Conservation (phyloP, 2,113 vertebrate genomes). For the Hydrolagus affinis region DNA sequence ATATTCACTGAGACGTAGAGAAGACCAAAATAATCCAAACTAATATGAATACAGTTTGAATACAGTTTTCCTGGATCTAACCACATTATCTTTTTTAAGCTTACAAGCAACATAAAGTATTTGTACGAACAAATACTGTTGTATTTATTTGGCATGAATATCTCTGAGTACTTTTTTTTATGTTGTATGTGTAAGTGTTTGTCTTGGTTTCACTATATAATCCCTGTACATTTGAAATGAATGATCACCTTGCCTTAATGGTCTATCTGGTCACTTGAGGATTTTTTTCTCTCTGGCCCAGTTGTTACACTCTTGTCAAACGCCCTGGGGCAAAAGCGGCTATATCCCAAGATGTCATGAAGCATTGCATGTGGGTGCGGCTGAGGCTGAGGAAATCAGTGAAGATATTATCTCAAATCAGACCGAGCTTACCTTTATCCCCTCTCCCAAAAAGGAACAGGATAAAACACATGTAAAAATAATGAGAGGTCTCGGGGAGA, state of each 20-base stretch:
- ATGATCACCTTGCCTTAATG: too few species aligned
- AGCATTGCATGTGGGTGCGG: background rate
- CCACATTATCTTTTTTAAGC: background rate
- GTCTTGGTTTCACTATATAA: too few species aligned
- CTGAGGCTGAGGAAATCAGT: background rate
- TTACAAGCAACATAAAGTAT: background rate
- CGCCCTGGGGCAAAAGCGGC: background rate
- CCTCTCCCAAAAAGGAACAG: background rate
- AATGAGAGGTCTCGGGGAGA: background rate
- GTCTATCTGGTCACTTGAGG: too few species aligned
- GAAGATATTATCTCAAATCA: background rate
- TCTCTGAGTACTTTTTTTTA: too few species aligned
- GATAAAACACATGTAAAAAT: background rate
- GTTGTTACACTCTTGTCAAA: background rate
- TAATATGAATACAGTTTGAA: slow-evolving; percentile 4
- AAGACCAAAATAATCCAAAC: background rate
- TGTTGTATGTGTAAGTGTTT: too few species aligned
- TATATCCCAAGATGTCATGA: background rate
- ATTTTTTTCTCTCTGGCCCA: background rate
- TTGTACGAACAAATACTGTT: background rate
- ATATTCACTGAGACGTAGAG: background rate
- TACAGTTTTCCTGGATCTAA: background rate
- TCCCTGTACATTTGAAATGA: background rate
- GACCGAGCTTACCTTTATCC: too few species aligned
- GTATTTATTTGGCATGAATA: background rate